Percentiles rank a stretch among this genome's conserved stretches.
These are phyloP conservation scores for Drosophila saltans DNA, from an alignment of 1,140 invertebrate species.

Conservation along the genomic window DNA sequence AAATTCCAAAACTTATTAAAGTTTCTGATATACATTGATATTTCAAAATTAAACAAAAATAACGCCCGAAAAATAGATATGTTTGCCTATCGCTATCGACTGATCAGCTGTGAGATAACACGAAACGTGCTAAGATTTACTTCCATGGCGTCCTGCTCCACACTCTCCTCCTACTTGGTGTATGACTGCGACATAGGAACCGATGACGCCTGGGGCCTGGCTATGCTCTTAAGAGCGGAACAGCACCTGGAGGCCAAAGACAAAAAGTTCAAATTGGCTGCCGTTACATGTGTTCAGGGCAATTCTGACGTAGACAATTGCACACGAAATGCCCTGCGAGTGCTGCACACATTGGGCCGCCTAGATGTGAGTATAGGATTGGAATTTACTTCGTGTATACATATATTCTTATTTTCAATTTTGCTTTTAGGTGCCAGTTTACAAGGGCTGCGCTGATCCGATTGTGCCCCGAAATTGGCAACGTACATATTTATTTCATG, in stretches of 20 bases:
- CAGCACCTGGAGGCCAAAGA: conserved; percentile 2
- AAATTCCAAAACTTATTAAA: too few relatives aligned
- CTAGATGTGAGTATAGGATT: conserved; percentile 84
- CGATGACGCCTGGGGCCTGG: conserved; percentile 87
- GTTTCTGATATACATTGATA: too few relatives aligned
- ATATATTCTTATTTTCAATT: background rate
- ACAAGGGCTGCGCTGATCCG: conserved; percentile 84
- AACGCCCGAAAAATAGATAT: background rate
- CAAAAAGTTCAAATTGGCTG: conserved; percentile 84
- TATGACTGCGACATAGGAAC: conserved; percentile 86
- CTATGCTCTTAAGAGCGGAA: conserved; percentile 85
- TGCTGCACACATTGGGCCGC: conserved; percentile 84
- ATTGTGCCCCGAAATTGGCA: conserved; percentile 37
- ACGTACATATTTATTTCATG: conserved; percentile 65
- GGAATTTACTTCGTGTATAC: too few relatives aligned
- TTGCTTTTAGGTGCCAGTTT: conserved; percentile 86
- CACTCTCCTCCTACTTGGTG: conserved; percentile 77
- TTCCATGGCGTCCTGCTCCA: background rate
- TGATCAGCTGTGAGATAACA: background rate
- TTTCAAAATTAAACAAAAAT: background rate
- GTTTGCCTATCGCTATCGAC: conserved; percentile 3
- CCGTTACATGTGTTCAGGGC: conserved; percentile 87
- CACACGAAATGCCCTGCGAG: conserved; percentile 85
- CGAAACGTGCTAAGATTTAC: background rate
- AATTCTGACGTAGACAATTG: conserved; percentile 85